Percentiles rank a stretch among this genome's conserved stretches.
These are phyloP conservation scores for Mus musculus DNA, from an alignment of 2,113 vertebrate species.

Conservation along the genomic window DNA sequence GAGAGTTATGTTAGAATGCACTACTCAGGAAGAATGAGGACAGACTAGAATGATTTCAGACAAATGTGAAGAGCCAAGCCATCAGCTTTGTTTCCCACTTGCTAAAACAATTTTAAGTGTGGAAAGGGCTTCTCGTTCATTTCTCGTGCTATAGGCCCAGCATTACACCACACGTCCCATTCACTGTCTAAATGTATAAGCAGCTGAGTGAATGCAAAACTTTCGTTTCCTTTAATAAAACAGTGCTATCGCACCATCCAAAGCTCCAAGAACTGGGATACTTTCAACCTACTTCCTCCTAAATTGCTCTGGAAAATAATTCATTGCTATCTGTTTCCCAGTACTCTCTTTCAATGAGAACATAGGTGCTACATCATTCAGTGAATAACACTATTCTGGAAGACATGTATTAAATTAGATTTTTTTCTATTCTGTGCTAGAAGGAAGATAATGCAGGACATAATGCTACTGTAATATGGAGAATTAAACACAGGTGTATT, in stretches of 20 bases:
- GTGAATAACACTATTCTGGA: conserved; percentile 60
- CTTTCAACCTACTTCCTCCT: conserved; percentile 72
- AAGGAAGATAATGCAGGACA: conserved; percentile 51
- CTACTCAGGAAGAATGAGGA: conserved; percentile 65
- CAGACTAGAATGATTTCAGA: conserved; percentile 67
- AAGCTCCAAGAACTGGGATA: conserved; percentile 74
- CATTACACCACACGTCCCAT: conserved; percentile 70
- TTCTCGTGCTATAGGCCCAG: not conserved
- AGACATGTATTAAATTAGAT: conserved; percentile 77
- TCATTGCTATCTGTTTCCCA: conserved; percentile 76
- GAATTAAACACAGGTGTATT: conserved; percentile 26
- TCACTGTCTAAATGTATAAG: conserved; percentile 80
- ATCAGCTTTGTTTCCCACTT: conserved; percentile 54
- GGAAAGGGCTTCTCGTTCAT: not conserved
- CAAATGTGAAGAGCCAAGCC: conserved; percentile 37
- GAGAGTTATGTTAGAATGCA: conserved; percentile 15
- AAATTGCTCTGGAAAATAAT: conserved; percentile 81
- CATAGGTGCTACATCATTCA: conserved; percentile 72
- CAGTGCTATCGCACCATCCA: conserved; percentile 71
- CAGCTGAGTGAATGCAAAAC: conserved; percentile 73
- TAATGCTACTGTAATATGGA: conserved; percentile 16
- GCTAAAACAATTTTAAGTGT: conserved; percentile 59
- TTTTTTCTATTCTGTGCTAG: conserved; percentile 14
- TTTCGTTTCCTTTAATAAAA: conserved; percentile 76
- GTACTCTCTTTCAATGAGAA: conserved; percentile 67